Conservation (phyloP, 2,888 invertebrate genomes). For the Agelastica alni region DNA sequence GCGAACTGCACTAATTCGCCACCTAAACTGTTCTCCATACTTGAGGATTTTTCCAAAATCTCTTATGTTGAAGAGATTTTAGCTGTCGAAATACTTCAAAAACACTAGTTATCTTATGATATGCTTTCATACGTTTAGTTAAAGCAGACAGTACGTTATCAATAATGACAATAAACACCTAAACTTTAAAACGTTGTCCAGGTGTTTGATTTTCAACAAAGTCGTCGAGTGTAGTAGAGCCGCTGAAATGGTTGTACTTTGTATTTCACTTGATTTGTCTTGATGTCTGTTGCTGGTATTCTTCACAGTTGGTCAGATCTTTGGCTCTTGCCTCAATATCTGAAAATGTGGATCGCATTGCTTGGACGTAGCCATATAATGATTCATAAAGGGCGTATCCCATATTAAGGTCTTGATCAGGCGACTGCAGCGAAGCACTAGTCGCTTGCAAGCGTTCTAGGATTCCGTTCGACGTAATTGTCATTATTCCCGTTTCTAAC, state of each 20-base stretch:
- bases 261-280: conserved; percentile 7
- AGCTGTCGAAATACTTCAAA: conserved; percentile 1
- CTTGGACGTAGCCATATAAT: not conserved
- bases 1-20: too few species aligned
- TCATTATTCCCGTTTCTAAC: conserved; percentile 29
- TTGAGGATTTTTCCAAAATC: conserved; percentile 3
- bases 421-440: conserved; percentile 34
- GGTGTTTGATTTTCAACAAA: not conserved
- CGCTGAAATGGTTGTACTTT: conserved; percentile 14
- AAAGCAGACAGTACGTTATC: not conserved
- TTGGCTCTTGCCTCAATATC: not conserved
- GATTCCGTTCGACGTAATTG: conserved; percentile 5
- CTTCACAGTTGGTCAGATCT: not conserved
- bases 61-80: not conserved
- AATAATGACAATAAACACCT: not conserved
- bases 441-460: too few species aligned
- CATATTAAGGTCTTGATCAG: conserved; percentile 16
- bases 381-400: too few species aligned
- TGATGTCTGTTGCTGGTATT: not conserved
- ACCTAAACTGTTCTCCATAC: not conserved
- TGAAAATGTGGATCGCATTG: not conserved
- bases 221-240: conserved; percentile 3
- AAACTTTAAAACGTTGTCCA: not conserved
- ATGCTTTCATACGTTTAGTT: not conserved
- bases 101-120: conserved; percentile 1